A percentile compares a stretch with the other conserved stretches of the same genome.
Conservation (phyloP, 2,888 invertebrate genomes). For the Palloptera scutellata region DNA sequence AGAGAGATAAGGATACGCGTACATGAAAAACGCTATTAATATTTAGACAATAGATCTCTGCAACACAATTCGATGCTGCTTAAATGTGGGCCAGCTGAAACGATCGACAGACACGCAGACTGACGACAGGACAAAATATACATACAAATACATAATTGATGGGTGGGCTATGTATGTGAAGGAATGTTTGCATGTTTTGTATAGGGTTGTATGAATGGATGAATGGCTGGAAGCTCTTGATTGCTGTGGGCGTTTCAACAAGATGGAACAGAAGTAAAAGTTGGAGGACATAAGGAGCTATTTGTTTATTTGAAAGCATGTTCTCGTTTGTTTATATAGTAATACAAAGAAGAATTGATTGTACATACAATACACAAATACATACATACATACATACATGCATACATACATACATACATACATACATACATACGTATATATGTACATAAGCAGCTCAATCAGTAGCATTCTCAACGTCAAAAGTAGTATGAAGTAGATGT, state of each 20-base stretch:
- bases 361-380: not conserved
- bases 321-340: too few species aligned
- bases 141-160: too few species aligned
- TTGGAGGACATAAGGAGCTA: too few species aligned
- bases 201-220: not conserved
- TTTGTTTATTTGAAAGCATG: too few species aligned
- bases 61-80: not conserved
- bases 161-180: not conserved
- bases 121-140: not conserved
- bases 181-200: not conserved
- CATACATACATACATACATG: not conserved
- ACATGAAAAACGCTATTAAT: conserved; percentile 18
- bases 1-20: too few species aligned
- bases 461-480: too few species aligned
- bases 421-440: conserved; percentile 4
- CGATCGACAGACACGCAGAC: conserved; percentile 3
- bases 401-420: not conserved
- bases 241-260: not conserved
- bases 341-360: too few species aligned
- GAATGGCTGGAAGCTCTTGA: not conserved
- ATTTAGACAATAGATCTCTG: conserved; percentile 18
- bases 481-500: too few species aligned
- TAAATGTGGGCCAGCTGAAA: not conserved
- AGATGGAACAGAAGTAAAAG: too few species aligned
- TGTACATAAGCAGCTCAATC: not conserved